These are phyloP conservation scores for Semotilus atromaculatus DNA, from an alignment of 2,797 vertebrate species.

Conservation along the genomic window DNA sequence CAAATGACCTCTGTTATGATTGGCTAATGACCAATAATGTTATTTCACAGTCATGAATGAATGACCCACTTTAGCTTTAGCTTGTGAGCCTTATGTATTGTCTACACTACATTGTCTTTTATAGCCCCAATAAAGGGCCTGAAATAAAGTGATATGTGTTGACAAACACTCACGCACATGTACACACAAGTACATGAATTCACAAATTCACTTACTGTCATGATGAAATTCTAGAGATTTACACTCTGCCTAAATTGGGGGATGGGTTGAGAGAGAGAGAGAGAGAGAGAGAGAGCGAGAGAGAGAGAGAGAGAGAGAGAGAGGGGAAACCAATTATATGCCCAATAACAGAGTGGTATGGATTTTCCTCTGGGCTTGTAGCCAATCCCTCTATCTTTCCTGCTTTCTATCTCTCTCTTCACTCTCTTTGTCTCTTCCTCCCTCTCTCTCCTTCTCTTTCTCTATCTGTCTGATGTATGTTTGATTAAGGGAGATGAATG, in stretches of 20 bases:
- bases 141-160: not conserved
- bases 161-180: slow-evolving; percentile 4
- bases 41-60: not conserved
- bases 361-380: slow-evolving; percentile 71
- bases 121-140: not conserved
- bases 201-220: slow-evolving; percentile 12
- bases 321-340: slow-evolving; percentile 73
- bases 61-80: not conserved
- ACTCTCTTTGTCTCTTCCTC: slow-evolving; percentile 9
- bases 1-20: not conserved
- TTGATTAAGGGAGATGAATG: slow-evolving; percentile 66
- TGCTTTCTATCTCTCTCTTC: slow-evolving; percentile 1
- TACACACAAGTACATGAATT: slow-evolving; percentile 13
- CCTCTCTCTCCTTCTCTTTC: slow-evolving; percentile 4
- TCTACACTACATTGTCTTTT: not conserved
- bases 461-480: slow-evolving; percentile 38
- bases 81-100: not conserved
- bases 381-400: slow-evolving; percentile 52
- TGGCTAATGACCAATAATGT: not conserved
- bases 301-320: slow-evolving; percentile 43
- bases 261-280: slow-evolving; percentile 29
- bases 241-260: slow-evolving; percentile 17
- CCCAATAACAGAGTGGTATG: slow-evolving; percentile 73
- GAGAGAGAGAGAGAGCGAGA: slow-evolving; percentile 42
- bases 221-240: slow-evolving; percentile 20